Percentiles rank a stretch among this genome's conserved stretches.
phyloP scores from a whole-genome alignment of 2,113 vertebrate species.

The Phodopus roborovskii region DNA sequence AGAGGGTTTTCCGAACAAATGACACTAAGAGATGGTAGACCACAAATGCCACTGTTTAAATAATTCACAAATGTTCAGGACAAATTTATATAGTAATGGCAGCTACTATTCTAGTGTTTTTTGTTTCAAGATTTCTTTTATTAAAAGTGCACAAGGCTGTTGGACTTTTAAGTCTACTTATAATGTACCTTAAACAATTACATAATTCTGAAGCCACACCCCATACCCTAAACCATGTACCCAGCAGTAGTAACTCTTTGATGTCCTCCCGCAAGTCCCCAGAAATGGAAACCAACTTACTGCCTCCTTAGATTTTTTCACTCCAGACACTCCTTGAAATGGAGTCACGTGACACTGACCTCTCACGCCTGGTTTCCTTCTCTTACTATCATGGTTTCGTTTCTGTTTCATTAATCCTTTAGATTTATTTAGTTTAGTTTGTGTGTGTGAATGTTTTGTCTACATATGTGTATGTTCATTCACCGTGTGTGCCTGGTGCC shows the following conservation, averaged over 20 bases:
- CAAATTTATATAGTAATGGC: background rate
- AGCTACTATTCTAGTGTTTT: background rate
- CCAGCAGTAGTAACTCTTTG: background rate
- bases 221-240: background rate
- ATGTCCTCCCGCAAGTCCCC: background rate
- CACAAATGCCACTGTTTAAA: background rate
- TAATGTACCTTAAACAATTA: background rate
- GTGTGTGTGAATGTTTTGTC: background rate
- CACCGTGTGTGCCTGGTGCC: background rate
- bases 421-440: background rate
- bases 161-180: background rate
- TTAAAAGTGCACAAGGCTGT: background rate
- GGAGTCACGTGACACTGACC: background rate
- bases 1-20: conserved; percentile 19
- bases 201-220: background rate
- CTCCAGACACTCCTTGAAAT: background rate
- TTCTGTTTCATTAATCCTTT: background rate
- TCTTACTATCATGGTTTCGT: background rate
- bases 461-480: background rate
- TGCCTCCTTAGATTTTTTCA: background rate
- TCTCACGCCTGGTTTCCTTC: background rate
- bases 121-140: background rate
- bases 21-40: background rate
- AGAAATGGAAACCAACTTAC: background rate
- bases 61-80: background rate